A percentile compares a stretch with the other conserved stretches of the same genome.
phyloP scores from a whole-genome alignment of 2,888 invertebrate species.

The Sialis lutaria region DNA sequence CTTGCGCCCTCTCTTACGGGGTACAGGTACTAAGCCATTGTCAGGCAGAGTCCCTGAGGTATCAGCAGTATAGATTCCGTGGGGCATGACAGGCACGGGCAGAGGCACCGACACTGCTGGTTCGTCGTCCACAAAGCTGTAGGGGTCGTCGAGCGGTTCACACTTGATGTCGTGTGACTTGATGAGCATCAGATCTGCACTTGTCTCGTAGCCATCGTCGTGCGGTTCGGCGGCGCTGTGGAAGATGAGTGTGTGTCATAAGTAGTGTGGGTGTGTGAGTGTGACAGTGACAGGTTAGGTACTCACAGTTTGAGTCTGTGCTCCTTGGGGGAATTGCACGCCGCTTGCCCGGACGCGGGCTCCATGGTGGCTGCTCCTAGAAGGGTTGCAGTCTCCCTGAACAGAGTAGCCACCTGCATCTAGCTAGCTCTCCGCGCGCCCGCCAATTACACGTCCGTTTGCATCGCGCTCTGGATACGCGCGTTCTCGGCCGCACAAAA shows the following conservation, averaged over 20 bases:
- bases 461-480: not conserved
- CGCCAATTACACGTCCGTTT: constrained; percentile 1
- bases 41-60: constrained; percentile 7
- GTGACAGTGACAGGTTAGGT: constrained; percentile 3
- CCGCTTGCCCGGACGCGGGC: constrained; percentile 16
- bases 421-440: constrained; percentile 14
- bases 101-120: constrained; percentile 20
- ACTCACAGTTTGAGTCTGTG: constrained; percentile 29
- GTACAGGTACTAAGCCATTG: constrained; percentile 28
- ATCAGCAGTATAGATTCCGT: constrained; percentile 22
- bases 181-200: constrained; percentile 39
- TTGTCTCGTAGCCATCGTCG: constrained; percentile 83
- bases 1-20: constrained; percentile 74
- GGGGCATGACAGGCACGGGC: constrained; percentile 10
- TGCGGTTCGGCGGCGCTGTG: constrained; percentile 45
- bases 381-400: constrained; percentile 47
- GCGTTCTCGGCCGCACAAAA: not conserved
- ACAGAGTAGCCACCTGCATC: constrained; percentile 52
- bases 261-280: not conserved
- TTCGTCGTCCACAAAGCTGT: constrained; percentile 74
- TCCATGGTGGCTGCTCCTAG: constrained; percentile 44
- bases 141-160: constrained; percentile 50
- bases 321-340: constrained; percentile 6
- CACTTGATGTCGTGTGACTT: constrained; percentile 24
- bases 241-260: not conserved